Evolutionary conservation across 2,888 invertebrate genomes (phyloP), one percentile per base, ranked within the genome.

Genomic region (Taenaris catops): DNA sequence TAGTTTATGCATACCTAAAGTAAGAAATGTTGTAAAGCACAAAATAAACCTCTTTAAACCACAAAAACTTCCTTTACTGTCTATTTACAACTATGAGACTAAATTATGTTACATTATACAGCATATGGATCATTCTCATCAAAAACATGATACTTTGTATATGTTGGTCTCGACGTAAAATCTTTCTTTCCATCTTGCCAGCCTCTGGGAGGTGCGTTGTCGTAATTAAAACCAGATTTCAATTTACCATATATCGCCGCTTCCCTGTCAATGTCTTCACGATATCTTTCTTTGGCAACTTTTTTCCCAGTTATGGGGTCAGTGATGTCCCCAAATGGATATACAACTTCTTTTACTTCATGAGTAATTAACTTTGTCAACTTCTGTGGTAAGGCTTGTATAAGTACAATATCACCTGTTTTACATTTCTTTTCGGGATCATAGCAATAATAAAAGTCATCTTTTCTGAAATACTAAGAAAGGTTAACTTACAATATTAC

Each of bases 301-400:
- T 93, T 93, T 63, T 94, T 94, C 7, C 93, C 94, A 23, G 94
- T 93, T 10, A 96, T 79, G 1, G 96, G 96, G 73, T 96, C 95
- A n/a, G 91, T 93, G 29, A 95, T 83, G 73, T 96, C 95, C 50
- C 96, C 96, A 51, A 93, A 78, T 1, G 93, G 93, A 70, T 94
- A 94, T 7, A 96, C 89, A 2, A 96, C 89, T 64, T 95, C 91
- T 56, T 93, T 88, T 0, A 96, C 91, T 79, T 91, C 89, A 60
- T 96, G 96, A 3, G 94, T 93, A 4, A 96, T 92, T 1, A 94
- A 71, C 41, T 91, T 91, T 0, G 95, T 94, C 44, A 94, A 56
- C 66, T 92, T 93, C 38, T 91, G 75, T 1, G 93, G 91, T 27
- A 96, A 67, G 48, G 90, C 89, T 65, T 94, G 89, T 48, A 96